These are phyloP conservation scores for Tupiocoris notatus DNA, from an alignment of 2,888 invertebrate species.

Conservation along the genomic window DNA sequence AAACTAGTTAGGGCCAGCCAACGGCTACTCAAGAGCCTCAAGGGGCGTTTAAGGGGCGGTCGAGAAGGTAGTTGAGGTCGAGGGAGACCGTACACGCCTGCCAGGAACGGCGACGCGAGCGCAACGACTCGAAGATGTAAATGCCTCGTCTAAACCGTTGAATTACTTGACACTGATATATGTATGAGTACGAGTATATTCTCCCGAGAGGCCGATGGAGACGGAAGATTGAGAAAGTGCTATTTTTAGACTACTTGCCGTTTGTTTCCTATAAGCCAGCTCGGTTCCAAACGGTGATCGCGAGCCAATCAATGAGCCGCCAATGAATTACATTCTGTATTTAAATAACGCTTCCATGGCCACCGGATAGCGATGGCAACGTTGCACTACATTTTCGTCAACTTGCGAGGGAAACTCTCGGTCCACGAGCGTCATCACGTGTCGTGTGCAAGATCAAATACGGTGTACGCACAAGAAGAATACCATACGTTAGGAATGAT, in stretches of 20 bases:
- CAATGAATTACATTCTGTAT: not conserved
- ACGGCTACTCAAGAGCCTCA: not conserved
- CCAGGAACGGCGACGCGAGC: not conserved
- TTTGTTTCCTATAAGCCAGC: not conserved
- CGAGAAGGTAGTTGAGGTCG: conserved; percentile 49
- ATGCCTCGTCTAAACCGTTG: not conserved
- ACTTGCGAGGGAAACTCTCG: too few species aligned
- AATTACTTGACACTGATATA: not conserved
- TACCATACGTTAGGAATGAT: too few species aligned
- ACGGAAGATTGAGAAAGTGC: not conserved
- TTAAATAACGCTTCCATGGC: too few species aligned
- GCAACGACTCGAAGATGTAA: not conserved
- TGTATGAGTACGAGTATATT: not conserved
- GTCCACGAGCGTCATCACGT: too few species aligned
- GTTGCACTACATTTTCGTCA: too few species aligned
- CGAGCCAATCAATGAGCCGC: not conserved
- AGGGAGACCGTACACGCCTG: not conserved
- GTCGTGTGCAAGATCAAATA: too few species aligned
- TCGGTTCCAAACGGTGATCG: not conserved
- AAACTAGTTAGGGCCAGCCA: not conserved
- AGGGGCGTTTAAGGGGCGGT: too few species aligned
- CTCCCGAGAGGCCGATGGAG: not conserved
- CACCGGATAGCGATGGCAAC: too few species aligned
- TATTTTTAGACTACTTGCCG: not conserved
- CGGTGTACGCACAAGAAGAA: too few species aligned